Conservation (phyloP, 35 echinoderm and acorn worm genomes). For the Heliocidaris erythrogramma region DNA sequence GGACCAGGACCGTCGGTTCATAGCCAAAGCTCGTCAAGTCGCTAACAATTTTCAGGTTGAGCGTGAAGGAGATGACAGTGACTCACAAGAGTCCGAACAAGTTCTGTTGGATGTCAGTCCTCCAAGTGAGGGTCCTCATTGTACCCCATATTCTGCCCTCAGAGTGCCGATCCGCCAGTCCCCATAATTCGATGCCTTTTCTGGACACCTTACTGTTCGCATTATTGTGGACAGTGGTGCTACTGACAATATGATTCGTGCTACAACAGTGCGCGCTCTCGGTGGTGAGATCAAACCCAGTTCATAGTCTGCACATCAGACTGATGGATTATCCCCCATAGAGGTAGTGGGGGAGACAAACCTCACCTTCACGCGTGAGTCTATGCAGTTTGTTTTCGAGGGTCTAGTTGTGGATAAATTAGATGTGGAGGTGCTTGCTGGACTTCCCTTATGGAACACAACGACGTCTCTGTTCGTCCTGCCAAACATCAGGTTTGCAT, state of each 20-base stretch:
- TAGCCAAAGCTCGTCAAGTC: conserved; percentile 42
- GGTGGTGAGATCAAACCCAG: conserved; percentile 20
- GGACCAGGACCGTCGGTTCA: neutral
- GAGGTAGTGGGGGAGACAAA: too few species aligned
- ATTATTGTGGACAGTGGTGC: conserved; percentile 69
- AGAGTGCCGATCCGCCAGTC: conserved; percentile 43
- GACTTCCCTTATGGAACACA: conserved; percentile 62
- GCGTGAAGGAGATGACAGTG: too few species aligned
- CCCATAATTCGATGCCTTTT: conserved; percentile 55
- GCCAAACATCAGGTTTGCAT: conserved; percentile 51
- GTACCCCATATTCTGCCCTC: neutral
- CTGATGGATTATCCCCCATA: conserved; percentile 78
- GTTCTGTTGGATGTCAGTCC: too few species aligned
- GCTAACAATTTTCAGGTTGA: too few species aligned
- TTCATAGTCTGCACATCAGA: conserved; percentile 75
- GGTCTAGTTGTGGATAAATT: too few species aligned
- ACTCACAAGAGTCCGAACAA: neutral
- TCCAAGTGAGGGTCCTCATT: neutral
- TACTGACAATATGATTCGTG: conserved; percentile 70
- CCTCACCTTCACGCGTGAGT: too few species aligned
- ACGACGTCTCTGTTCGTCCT: conserved; percentile 53
- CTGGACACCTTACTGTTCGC: conserved; percentile 36
- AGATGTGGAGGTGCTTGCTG: conserved; percentile 59
- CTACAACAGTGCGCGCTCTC: conserved; percentile 46
- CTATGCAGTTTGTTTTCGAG: too few species aligned